Evolutionary conservation across 2,888 invertebrate genomes (phyloP).

Genomic region (Deroplatys truncata): DNA sequence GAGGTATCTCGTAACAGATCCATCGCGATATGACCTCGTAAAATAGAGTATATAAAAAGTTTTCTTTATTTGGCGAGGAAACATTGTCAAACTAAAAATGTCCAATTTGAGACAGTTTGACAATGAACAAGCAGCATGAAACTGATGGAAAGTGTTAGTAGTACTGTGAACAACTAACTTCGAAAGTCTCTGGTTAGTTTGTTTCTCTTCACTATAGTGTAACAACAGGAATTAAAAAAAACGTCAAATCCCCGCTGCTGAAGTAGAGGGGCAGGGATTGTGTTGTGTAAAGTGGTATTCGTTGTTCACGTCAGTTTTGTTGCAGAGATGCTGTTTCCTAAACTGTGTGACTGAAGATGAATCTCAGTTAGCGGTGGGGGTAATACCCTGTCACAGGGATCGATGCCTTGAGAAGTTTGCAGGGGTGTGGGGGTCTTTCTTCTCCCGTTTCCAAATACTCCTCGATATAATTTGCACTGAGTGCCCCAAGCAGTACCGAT

Average conservation of each 20-base stretch:
- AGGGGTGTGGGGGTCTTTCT: not conserved
- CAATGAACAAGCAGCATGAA: not conserved
- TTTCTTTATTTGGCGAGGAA: too few species aligned
- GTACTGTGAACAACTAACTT: too few species aligned
- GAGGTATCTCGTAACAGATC: too few species aligned
- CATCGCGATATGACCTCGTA: too few species aligned
- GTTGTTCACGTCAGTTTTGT: constrained; percentile 8
- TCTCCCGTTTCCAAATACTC: constrained; percentile 11
- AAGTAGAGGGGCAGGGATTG: not conserved
- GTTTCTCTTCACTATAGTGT: too few species aligned
- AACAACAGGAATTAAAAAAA: not conserved
- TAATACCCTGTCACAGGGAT: not conserved
- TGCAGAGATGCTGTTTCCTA: constrained; percentile 11
- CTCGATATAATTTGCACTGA: constrained; percentile 23
- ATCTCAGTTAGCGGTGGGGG: not conserved
- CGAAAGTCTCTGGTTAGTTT: too few species aligned
- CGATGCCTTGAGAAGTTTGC: constrained; percentile 19
- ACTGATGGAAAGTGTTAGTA: too few species aligned
- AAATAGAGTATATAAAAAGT: too few species aligned
- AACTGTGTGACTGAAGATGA: not conserved
- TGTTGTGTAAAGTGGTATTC: constrained; percentile 5
- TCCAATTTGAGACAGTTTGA: too few species aligned
- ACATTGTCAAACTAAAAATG: too few species aligned
- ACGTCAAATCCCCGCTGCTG: not conserved
- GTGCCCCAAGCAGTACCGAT: not conserved